phyloP scores from a whole-genome alignment of 2,113 vertebrate species.

The Pavo muticus region DNA sequence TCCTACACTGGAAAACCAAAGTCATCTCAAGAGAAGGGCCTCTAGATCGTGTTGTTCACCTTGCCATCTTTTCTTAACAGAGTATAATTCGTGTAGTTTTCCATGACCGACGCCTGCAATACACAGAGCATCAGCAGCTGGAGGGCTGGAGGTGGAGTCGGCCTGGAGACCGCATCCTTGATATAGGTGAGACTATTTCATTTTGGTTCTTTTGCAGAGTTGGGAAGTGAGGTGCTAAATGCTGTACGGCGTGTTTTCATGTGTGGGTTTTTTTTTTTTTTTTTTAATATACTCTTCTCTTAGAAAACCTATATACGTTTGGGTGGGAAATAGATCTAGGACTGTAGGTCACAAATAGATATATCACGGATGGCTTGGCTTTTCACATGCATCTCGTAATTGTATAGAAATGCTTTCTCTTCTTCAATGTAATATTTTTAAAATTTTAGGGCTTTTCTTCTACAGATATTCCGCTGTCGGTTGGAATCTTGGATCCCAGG shows the following conservation, averaged over 20 bases:
- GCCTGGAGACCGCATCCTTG: conserved; percentile 94
- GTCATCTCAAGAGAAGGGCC: neutral
- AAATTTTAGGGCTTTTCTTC: conserved; percentile 80
- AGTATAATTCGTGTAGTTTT: conserved; percentile 94
- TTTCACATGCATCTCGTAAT: conserved; percentile 43
- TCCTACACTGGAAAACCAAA: conserved; percentile 33
- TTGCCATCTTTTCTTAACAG: conserved; percentile 74
- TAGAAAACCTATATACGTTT: neutral
- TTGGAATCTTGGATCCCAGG: conserved; percentile 91
- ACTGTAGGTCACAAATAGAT: neutral
- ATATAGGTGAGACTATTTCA: conserved; percentile 85
- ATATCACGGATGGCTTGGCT: neutral
- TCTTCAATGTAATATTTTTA: conserved; percentile 78
- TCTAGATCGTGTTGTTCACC: neutral
- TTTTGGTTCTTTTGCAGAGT: neutral
- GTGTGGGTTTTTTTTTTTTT: neutral
- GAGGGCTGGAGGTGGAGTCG: conserved; percentile 96
- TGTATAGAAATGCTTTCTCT: conserved; percentile 54
- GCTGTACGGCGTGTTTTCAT: neutral
- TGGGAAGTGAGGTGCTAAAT: neutral
- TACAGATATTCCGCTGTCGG: conserved; percentile 92
- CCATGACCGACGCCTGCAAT: conserved; percentile 93
- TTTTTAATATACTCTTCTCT: neutral
- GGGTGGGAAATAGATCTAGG: neutral
- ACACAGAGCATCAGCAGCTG: conserved; percentile 93